Percentiles rank a stretch among this genome's conserved stretches.
Conservation (phyloP, 2,888 invertebrate genomes). For the Ectropis crepuscularia region DNA sequence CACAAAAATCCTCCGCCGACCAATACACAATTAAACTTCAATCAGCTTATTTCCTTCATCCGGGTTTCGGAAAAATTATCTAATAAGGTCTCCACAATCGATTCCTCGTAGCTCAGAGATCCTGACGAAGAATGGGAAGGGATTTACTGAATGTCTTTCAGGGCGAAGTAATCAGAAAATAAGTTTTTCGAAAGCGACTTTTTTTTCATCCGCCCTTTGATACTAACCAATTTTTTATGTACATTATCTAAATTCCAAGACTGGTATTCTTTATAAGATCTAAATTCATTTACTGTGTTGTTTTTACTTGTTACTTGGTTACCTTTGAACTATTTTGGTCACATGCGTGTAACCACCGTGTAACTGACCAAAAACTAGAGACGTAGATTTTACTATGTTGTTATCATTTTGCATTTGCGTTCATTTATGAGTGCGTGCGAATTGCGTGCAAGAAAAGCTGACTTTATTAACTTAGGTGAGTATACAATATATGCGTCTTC, state of each 20-base stretch:
- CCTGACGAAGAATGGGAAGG: conserved; percentile 45
- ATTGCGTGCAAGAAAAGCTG: too few relatives aligned
- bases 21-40: conserved; percentile 33
- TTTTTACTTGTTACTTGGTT: too few relatives aligned
- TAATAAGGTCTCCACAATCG: conserved; percentile 44
- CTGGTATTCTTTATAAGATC: not conserved
- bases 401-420: too few relatives aligned
- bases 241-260: not conserved
- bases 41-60: conserved; percentile 35
- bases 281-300: too few relatives aligned
- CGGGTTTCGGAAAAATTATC: conserved; percentile 43
- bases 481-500: too few relatives aligned
- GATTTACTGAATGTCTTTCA: conserved; percentile 45
- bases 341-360: too few relatives aligned
- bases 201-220: not conserved
- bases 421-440: too few relatives aligned
- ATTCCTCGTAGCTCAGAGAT: conserved; percentile 45
- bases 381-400: too few relatives aligned
- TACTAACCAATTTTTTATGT: not conserved
- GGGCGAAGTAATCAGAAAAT: conserved; percentile 49
- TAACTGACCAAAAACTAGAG: too few relatives aligned
- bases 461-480: too few relatives aligned
- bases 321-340: too few relatives aligned
- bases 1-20: conserved; percentile 12
- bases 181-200: conserved; percentile 35